Evolutionary conservation across 2,888 invertebrate genomes (phyloP).

Genomic region (Apantesis nais): DNA sequence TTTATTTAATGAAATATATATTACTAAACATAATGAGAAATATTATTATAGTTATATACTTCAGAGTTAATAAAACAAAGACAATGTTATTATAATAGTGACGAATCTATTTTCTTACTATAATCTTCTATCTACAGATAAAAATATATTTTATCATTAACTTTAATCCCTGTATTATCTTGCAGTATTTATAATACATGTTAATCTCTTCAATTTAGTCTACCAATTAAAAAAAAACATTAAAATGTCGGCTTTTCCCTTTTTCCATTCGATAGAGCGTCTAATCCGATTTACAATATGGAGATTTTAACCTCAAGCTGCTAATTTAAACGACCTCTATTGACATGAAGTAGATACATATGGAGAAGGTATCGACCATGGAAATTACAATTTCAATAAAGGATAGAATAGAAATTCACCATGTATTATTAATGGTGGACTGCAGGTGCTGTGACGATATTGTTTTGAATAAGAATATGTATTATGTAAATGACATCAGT

Average conservation of each 20-base stretch:
- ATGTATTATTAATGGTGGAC: conserved; percentile 61
- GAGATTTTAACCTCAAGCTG: conserved; percentile 51
- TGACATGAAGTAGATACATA: conserved; percentile 43
- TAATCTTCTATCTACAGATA: too few relatives aligned
- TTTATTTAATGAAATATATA: background rate
- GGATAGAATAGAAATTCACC: conserved; percentile 44
- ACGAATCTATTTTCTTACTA: background rate
- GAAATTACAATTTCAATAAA: conserved; percentile 50
- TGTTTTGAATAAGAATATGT: conserved; percentile 9
- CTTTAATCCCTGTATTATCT: background rate
- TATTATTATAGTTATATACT: background rate
- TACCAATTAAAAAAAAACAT: background rate
- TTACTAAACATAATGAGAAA: background rate
- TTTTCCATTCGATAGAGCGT: background rate
- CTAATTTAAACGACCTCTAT: conserved; percentile 54
- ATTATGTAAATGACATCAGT: conserved; percentile 37
- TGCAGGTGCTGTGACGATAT: conserved; percentile 24
- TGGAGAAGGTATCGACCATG: conserved; percentile 48
- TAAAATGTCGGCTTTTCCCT: background rate
- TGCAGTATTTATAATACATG: background rate
- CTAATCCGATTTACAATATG: conserved; percentile 17
- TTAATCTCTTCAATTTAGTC: background rate
- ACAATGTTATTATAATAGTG: too few relatives aligned
- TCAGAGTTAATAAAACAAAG: background rate
- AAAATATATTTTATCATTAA: too few relatives aligned